Base-by-base conservation (phyloP, 2,888 invertebrate genomes). In the Dryocosmus kuriphilus region DNA sequence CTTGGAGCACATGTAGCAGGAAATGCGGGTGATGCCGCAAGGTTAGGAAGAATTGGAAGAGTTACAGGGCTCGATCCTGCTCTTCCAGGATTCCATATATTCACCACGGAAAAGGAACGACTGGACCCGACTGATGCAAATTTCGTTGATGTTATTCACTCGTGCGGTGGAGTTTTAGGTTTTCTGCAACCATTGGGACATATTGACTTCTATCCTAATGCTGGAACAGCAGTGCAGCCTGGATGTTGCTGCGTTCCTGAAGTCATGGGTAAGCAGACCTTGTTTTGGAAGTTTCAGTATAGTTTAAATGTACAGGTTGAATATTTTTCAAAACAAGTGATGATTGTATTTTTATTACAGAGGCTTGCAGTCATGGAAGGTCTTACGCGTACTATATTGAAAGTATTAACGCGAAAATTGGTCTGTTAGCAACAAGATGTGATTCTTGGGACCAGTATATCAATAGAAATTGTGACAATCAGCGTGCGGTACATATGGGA, bases 21-120 rank as follows among this genome's bases (percentile, higher is more conserved):
- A 38, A 91, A 90, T 63, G 84, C 89, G 2, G 91, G 90, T 19
- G 80, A 83, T 57, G 82, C 85, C 4, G 78, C 84, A 27, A 86
- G 78, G 77, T 86, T 84, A 81, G 90, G 91, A 32, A 91, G 88
- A 79, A 78, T 93, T 6, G 92, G 91, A 11, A 88, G 93, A 82
- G 89, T 93, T 9, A 93, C 93, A 9, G 93, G 91, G 22, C 84
- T 92, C 30, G 93, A 93, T 86, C 92, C 93, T 9, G 92, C 92
- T 41, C 89, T 92, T 38, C 92, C 92, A 2, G 91, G 90, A 46
- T 88, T 91, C 65, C 91, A 91, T 73, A 80, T 89, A 38, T 76
- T 91, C 0, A 77, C 87, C 8, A 81, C 86, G 4, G 86, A 87
- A 19, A 83, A 87, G 30, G 87, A 87, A 67, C 87, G 91, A 75